Evolutionary conservation across 2,888 invertebrate species (phyloP), one percentile per base, ranked within the genome.

Genomic region (Alloplasta piceator): DNA sequence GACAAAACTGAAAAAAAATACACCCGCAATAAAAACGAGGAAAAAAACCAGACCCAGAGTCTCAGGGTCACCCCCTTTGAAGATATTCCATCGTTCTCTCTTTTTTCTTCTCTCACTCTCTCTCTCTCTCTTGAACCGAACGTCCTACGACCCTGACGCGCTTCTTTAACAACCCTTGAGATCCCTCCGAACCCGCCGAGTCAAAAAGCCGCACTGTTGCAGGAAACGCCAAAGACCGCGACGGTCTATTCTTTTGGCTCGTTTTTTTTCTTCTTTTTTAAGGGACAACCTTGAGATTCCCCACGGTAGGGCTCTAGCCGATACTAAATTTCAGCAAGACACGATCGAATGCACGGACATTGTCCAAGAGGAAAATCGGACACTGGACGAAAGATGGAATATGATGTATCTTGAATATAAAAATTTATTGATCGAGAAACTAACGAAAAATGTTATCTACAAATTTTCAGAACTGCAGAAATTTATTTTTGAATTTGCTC

Each of bases 141-240:
- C 68, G 55, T 46, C 46, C 46, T 70, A 58, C 68, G 76, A 68
- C 67, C 48, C 70, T 74, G 50, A 26, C 76, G 52, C 83, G 81
- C 86, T 52, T 48, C 48, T 89, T 90, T 91, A 88, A 90, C 91
- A 91, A 91, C 91, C 91, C 91, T 91, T 91, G 87, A 90, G 88
- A 88, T 86, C 86, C 80, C 84, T 61, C 41, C 50, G 46, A 78
- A 78, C 85, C 86, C 80, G 64, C 79, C 72, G 87, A 85, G 84
- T 82, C 83, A 82, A 88, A 87, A 89, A 88, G 89, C 91, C 90
- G 83, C 89, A 88, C 87, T 91, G 89, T 92, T 92, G 90, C 90
- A 91, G 92, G 92, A 92, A 92, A 86, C 86, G 87, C 85, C 82
- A 82, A 83, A 52, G 68, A 83, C 83, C 64, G 74, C 66, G 78